Conservation (phyloP, 2,888 invertebrate genomes). For the Polydrusus pterygomalis region DNA sequence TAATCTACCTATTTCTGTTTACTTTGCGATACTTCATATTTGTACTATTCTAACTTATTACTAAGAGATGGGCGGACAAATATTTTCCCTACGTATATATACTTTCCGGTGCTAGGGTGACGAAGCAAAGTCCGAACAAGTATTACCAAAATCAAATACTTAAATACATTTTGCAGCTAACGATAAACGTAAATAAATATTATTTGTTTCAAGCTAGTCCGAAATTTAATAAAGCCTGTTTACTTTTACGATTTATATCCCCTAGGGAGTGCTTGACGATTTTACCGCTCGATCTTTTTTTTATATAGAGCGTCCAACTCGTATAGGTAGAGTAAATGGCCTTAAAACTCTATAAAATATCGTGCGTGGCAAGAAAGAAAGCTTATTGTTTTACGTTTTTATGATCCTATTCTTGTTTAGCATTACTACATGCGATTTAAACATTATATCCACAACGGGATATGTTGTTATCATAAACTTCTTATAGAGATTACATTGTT, state of each 20-base stretch:
- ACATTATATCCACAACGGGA: not conserved
- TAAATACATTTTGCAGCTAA: not conserved
- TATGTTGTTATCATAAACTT: no score
- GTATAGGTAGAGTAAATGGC: not conserved
- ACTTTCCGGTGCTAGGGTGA: no score
- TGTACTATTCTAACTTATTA: no score
- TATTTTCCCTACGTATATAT: no score
- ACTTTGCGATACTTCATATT: no score
- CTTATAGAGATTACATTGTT: no score
- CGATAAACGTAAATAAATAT: not conserved
- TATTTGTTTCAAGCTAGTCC: not conserved
- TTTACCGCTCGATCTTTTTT: slow-evolving; percentile 27
- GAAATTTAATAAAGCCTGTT: slow-evolving; percentile 28
- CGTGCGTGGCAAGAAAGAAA: not conserved
- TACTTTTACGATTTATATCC: slow-evolving; percentile 26
- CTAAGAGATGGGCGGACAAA: no score
- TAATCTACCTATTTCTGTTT: no score
- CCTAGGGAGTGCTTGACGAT: slow-evolving; percentile 32
- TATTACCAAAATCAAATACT: not conserved
- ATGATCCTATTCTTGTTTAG: not conserved
- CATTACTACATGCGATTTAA: not conserved
- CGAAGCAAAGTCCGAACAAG: no score
- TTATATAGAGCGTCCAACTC: not conserved
- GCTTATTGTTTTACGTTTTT: not conserved
- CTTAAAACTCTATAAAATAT: not conserved